Percentiles rank a stretch among this genome's conserved stretches.
phyloP scores from a whole-genome alignment of 2,888 invertebrate genomes.

The Andrena dorsata region DNA sequence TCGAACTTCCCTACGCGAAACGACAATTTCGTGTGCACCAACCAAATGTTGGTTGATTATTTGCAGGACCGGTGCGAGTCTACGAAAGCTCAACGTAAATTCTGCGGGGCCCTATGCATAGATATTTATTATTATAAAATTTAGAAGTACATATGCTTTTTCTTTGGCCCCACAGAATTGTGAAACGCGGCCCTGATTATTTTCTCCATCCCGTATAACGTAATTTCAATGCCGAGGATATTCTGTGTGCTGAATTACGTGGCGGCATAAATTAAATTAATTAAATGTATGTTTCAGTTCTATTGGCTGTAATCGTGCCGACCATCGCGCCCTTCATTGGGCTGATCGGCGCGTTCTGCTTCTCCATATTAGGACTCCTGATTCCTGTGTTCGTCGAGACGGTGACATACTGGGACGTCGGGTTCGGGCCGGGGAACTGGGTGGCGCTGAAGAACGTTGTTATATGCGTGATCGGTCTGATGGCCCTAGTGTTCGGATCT shows the following conservation, averaged over 20 bases:
- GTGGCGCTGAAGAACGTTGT: slow-evolving; percentile 92
- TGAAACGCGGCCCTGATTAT: too few species aligned
- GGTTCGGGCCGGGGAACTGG: slow-evolving; percentile 91
- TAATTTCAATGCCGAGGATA: too few species aligned
- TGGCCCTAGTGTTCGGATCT: slow-evolving; percentile 94
- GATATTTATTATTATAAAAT: too few species aligned
- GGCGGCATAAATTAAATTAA: slow-evolving; percentile 1
- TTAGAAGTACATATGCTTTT: too few species aligned
- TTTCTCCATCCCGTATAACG: too few species aligned
- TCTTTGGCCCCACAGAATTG: too few species aligned
- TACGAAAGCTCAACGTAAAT: too few species aligned
- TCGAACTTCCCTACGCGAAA: not conserved
- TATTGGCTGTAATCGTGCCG: slow-evolving; percentile 94
- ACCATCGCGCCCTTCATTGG: slow-evolving; percentile 95
- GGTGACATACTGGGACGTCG: slow-evolving; percentile 94
- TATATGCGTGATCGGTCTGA: slow-evolving; percentile 91
- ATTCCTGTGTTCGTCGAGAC: slow-evolving; percentile 95
- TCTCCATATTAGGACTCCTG: slow-evolving; percentile 95
- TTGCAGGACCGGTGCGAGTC: too few species aligned
- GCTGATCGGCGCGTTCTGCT: slow-evolving; percentile 96
- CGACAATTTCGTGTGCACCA: not conserved
- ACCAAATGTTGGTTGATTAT: not conserved
- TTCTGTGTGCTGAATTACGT: too few species aligned
- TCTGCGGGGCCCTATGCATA: too few species aligned
- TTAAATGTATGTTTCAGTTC: slow-evolving; percentile 85